A percentile compares a stretch with the other conserved stretches of the same genome.
Evolutionary conservation across 2,888 invertebrate genomes (phyloP).

Genomic region (Alloplasta piceator): DNA sequence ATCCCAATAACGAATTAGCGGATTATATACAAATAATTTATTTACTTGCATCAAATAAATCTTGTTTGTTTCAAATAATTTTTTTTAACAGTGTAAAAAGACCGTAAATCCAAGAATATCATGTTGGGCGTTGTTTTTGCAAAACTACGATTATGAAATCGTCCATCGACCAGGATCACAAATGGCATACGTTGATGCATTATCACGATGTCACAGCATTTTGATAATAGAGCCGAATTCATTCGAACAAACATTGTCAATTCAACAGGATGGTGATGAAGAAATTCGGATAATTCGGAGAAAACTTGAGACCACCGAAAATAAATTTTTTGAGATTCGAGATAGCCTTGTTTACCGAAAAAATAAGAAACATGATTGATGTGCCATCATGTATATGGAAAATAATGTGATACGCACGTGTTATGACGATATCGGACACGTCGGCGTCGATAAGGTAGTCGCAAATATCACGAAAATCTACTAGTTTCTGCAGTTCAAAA

Average conservation of each 20-base stretch:
- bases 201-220: conserved; percentile 60
- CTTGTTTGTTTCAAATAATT: too few species aligned
- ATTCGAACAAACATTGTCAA: conserved; percentile 59
- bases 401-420: conserved; percentile 54
- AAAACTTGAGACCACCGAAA: conserved; percentile 58
- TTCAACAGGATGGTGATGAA: conserved; percentile 59
- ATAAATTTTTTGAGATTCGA: conserved; percentile 63
- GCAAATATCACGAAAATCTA: conserved; percentile 55
- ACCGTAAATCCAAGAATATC: conserved; percentile 64
- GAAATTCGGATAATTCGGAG: conserved; percentile 58
- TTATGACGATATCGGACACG: conserved; percentile 61
- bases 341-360: conserved; percentile 67
- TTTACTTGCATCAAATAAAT: too few species aligned
- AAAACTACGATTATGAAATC: conserved; percentile 61
- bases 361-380: conserved; percentile 48
- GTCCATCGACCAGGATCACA: conserved; percentile 55
- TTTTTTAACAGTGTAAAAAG: conserved; percentile 64
- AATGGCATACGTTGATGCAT: conserved; percentile 66
- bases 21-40: too few species aligned
- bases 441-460: conserved; percentile 57
- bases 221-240: conserved; percentile 58
- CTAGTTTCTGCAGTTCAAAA: conserved; percentile 64
- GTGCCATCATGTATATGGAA: conserved; percentile 60
- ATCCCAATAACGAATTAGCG: conserved; percentile 69
- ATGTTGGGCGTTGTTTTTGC: conserved; percentile 63